Evolutionary conservation across 2,797 vertebrate species (phyloP), one percentile per base, ranked within the genome.

Genomic region (Arrhamphus sclerolepis): DNA sequence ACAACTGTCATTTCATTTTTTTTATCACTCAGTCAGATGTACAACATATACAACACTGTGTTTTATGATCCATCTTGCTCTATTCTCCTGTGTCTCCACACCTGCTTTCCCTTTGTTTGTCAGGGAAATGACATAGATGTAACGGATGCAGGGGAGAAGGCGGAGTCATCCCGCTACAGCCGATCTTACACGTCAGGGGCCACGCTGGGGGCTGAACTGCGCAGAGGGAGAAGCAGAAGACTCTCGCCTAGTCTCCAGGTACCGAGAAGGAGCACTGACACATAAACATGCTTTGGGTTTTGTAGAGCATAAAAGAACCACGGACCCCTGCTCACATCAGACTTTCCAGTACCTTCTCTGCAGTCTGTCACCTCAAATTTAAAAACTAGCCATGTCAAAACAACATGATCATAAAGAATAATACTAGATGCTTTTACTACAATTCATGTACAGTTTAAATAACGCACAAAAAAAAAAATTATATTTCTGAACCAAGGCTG

Each of bases 241-340:
- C 93, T 94, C 59, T 93, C 94, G 0, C 92, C 91, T 0, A 92
- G 92, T 75, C 90, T 94, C 44, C 93, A 95, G 92, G 91, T 92
- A 70, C 1, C 21, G 9, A 43, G 21, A 40, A 49, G 26, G 38
- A 52, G 40, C 49, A 20, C 7, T 7, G 49, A 3, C 5, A 9
- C 20, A 19, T 38, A 28, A 34, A 31, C 34, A 11, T 46, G 17
- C 46, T 54, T 10, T n/a, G 13, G 40, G 46, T 13, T 21, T 16
- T 38, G 7, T n/a, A 17, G 21, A 16, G n/a, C 19, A 55, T 38
- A 64, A 62, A 73, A 5, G 19, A 64, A n/a, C 31, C 13, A 8
- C 19, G 8, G 24, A 16, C 18, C 21, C 20, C n/a, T 21, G 46
- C 24, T 46, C 22, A 48, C 29, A 46, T 21, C 18, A 21, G 7